Evolutionary conservation across 2,113 vertebrate genomes (phyloP), one percentile per base, ranked within the genome.

Genomic region (Trinectes maculatus): DNA sequence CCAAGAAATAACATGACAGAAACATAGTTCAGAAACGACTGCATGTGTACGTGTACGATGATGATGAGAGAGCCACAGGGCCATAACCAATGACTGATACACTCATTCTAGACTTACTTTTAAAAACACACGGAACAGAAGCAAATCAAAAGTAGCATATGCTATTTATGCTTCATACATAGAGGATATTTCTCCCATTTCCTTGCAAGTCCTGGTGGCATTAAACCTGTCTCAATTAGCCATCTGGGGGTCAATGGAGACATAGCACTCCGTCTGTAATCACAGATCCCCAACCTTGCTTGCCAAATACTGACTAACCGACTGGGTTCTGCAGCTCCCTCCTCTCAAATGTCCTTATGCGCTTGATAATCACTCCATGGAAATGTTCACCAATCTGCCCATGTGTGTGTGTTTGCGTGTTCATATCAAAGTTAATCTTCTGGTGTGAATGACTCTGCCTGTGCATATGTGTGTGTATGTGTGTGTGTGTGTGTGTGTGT

Each of bases 171-270:
- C 31, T 29, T 66, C 18, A 58, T 34, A 54, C 26, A 62, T 25
- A n/a, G 18, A 71, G 37, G 64, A 51, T 76, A 74, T 80, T 60
- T 66, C 56, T 47, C 58, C n/a, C 39, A 8, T 34, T 78, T 62
- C 53, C 47, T 55, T 68, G 64, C 37, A 78, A 86, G 83, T 74
- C 60, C 59, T 43, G 43, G 49, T 57, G 42, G 52, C 68, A 80
- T 83, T 72, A 79, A 80, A 77, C 71, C 68, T 66, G 47, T 77
- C 71, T 84, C 77, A 82, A 82, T 84, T 76, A 77, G 71, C 82
- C 87, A 87, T 83, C 78, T 85, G 84, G 76, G 80, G 77, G 83
- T 84, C 37, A 60, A 75, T 85, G 51, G 72, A 57, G 72, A 74
- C 74, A 84, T 56, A 68, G 78, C 80, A 75, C 62, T 85, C 60